Evolutionary conservation across 2,797 vertebrate genomes (phyloP), one percentile per base, ranked within the genome.

Genomic region (Poeciliopsis gracilis): DNA sequence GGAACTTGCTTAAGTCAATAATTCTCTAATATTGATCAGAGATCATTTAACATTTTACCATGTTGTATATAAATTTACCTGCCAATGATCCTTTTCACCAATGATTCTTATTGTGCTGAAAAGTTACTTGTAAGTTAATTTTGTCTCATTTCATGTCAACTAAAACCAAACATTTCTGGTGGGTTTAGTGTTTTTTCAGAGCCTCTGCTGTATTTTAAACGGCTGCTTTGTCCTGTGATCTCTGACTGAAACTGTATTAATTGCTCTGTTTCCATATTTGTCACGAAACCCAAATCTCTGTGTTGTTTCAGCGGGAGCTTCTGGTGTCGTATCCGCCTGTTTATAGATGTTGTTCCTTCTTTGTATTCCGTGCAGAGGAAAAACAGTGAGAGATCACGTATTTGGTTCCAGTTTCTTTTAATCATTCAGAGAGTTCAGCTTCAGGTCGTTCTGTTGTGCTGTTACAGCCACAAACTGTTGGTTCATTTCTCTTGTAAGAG

Each of bases 401-500:
- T 53, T 55, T 47, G 30, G 33, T 63, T 57, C 45, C 43, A 18
- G 63, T 55, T 49, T 41, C 33, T 36, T 73, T 51, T 61, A 76
- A 59, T 75, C 7, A 41, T 7, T 36, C 12, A 61, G 38, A 45
- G 45, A 55, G 72, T 80, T 82, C 33, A 53, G 10, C 45, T 38
- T 49, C 28, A n/a, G 61, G 72, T 74, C 53, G 36, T 75, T 61
- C 23, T 9, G 28, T 70, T 78, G 72, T 70, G 25, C 47, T 75
- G 61, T 36, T 45, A 15, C 4, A 45, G 66, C n/a, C 23, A 69
- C 66, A 69, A 7, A 13, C 12, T 25, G 55, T 81, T 51, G 20
- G 11, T 53, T 18, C 2, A 36, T 75, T 67, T 73, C n/a, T 75
- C 28, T 78, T 12, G 47, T 75, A 25, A 74, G 25, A 41, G 38